These are phyloP conservation scores for Entelurus aequoreus DNA, from an alignment of 2,113 vertebrate genomes.

Conservation along the genomic window DNA sequence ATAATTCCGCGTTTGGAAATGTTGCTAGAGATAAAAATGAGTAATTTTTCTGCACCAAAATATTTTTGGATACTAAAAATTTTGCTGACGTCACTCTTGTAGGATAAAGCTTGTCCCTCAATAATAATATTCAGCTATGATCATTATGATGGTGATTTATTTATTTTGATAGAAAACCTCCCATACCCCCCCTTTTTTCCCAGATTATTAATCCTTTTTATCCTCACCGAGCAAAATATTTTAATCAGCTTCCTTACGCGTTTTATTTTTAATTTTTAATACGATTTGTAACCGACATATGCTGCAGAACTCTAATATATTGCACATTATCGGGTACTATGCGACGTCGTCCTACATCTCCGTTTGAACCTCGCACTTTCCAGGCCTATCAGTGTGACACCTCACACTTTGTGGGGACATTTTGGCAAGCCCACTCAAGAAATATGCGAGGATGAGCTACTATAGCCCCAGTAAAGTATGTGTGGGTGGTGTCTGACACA, in stretches of 20 bases:
- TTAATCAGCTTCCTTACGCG: constrained; percentile 74
- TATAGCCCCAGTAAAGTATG: not conserved
- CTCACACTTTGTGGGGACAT: too few species aligned
- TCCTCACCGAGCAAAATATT: constrained; percentile 65
- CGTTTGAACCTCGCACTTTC: constrained; percentile 49
- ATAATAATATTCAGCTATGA: too few species aligned
- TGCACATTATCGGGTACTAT: constrained; percentile 32
- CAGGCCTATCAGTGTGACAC: constrained; percentile 26
- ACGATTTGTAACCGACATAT: constrained; percentile 4
- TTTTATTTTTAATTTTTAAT: constrained; percentile 33
- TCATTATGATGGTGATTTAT: too few species aligned
- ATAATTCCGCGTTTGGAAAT: too few species aligned
- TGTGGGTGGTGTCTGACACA: constrained; percentile 37
- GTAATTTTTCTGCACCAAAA: too few species aligned
- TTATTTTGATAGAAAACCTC: too few species aligned
- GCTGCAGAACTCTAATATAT: constrained; percentile 53
- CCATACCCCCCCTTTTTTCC: constrained; percentile 7
- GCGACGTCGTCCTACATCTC: constrained; percentile 61
- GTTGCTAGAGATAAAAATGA: too few species aligned
- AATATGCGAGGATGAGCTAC: too few species aligned
- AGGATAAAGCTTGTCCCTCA: too few species aligned
- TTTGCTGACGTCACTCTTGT: too few species aligned
- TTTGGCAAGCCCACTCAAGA: too few species aligned
- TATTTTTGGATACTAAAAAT: too few species aligned
- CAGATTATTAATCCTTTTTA: constrained; percentile 71